phyloP scores from a whole-genome alignment of 2,888 invertebrate species.

The Agonopterix alstromeriana region DNA sequence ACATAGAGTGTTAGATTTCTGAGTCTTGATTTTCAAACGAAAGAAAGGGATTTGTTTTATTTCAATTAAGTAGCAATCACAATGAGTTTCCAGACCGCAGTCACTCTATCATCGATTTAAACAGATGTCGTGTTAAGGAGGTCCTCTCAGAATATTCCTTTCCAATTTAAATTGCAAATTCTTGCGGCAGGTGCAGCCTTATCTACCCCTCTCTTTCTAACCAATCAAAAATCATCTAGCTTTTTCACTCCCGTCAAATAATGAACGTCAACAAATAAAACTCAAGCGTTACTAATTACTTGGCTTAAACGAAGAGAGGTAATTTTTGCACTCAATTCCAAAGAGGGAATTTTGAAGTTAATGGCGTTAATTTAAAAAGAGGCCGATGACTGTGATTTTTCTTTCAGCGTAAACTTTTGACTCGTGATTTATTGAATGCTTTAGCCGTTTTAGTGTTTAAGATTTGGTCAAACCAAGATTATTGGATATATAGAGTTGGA shows the following conservation, averaged over 20 bases:
- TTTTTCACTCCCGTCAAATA: conserved; percentile 58
- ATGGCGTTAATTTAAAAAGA: conserved; percentile 75
- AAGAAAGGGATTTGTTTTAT: conserved; percentile 64
- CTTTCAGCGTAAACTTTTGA: conserved; percentile 50
- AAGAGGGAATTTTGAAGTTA: conserved; percentile 70
- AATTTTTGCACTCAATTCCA: conserved; percentile 72
- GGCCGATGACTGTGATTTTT: conserved; percentile 72
- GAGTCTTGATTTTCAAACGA: neutral
- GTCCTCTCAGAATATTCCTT: conserved; percentile 71
- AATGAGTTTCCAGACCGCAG: conserved; percentile 59
- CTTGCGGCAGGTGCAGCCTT: conserved; percentile 70
- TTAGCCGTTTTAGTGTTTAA: too few relatives aligned
- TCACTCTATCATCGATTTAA: conserved; percentile 73
- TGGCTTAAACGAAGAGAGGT: conserved; percentile 66
- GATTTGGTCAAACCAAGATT: too few relatives aligned
- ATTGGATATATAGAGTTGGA: too few relatives aligned
- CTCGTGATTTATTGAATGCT: conserved; percentile 59
- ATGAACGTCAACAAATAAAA: conserved; percentile 77
- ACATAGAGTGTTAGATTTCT: too few relatives aligned
- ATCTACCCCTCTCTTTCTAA: conserved; percentile 50
- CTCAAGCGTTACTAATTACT: conserved; percentile 77
- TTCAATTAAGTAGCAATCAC: conserved; percentile 70
- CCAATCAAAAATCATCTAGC: conserved; percentile 33
- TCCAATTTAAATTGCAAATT: conserved; percentile 77
- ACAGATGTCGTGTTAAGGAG: conserved; percentile 78